phyloP scores from a whole-genome alignment of 2,113 vertebrate genomes.

The Mus pahari region DNA sequence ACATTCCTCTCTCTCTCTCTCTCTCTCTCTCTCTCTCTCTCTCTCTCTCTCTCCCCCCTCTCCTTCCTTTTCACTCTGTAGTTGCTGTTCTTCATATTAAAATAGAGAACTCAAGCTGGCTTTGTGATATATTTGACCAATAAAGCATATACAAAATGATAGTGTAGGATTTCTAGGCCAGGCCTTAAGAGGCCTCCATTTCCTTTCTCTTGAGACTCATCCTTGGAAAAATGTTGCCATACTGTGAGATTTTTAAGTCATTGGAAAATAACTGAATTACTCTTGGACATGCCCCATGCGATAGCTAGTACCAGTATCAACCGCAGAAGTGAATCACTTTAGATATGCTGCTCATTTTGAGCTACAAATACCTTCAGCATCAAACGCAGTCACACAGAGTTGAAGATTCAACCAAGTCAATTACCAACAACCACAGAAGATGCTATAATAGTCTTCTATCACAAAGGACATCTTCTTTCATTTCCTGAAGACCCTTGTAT shows the following conservation, averaged over 20 bases:
- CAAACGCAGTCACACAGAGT: not conserved
- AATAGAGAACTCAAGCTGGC: not conserved
- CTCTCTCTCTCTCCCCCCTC: no score
- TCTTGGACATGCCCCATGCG: not conserved
- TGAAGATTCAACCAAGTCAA: not conserved
- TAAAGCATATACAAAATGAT: not conserved
- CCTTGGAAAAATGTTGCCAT: not conserved
- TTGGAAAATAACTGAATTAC: not conserved
- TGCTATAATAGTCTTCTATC: not conserved
- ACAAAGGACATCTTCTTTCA: not conserved
- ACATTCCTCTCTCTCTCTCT: no score
- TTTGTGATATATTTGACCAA: not conserved
- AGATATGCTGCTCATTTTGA: not conserved
- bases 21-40: not conserved
- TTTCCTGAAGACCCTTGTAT: not conserved
- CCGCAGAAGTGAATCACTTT: not conserved
- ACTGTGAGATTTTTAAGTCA: not conserved
- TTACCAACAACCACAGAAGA: not conserved
- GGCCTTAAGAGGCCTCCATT: not conserved
- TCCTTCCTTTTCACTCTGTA: no score
- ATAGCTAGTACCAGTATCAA: not conserved
- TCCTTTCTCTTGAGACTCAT: not conserved
- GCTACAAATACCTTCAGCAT: not conserved
- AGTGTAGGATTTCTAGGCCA: not conserved
- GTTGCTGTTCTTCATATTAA: not conserved